Conservation (phyloP, 2,888 invertebrate genomes). For the Augiades crinisus region DNA sequence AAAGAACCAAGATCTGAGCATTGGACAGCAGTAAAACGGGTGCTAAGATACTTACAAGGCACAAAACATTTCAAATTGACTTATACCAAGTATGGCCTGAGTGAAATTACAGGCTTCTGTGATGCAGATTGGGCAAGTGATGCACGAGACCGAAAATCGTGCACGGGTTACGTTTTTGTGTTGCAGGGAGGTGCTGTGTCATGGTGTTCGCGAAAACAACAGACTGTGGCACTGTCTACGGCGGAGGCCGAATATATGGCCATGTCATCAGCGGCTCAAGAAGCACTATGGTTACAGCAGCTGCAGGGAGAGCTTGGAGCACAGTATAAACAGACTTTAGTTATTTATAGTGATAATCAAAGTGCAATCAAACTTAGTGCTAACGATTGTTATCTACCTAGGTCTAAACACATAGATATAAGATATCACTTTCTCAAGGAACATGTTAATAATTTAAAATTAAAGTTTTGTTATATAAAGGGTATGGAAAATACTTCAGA, state of each 20-base stretch:
- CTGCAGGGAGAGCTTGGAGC: conserved; percentile 31
- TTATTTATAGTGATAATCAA: background rate
- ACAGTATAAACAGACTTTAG: background rate
- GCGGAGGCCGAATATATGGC: conserved; percentile 28
- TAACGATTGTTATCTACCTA: conserved; percentile 35
- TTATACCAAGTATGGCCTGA: conserved; percentile 7
- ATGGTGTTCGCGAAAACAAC: conserved; percentile 31
- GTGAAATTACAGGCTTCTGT: conserved; percentile 27
- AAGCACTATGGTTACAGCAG: conserved; percentile 28
- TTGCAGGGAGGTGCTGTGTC: conserved; percentile 34
- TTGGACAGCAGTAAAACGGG: conserved; percentile 30
- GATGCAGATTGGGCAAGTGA: conserved; percentile 39
- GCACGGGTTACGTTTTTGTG: conserved; percentile 36
- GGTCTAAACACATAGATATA: conserved; percentile 32
- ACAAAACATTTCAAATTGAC: conserved; percentile 27
- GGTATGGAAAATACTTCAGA: background rate
- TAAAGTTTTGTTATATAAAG: background rate
- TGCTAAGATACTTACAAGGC: conserved; percentile 35
- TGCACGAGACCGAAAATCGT: conserved; percentile 32
- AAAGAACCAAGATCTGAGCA: conserved; percentile 11
- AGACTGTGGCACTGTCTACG: conserved; percentile 34
- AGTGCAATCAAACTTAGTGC: conserved; percentile 33
- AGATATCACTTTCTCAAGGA: background rate
- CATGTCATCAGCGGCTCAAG: conserved; percentile 31
- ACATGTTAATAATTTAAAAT: background rate